Conservation (phyloP, 2,888 invertebrate genomes). For the Camptogramma bilineatum region DNA sequence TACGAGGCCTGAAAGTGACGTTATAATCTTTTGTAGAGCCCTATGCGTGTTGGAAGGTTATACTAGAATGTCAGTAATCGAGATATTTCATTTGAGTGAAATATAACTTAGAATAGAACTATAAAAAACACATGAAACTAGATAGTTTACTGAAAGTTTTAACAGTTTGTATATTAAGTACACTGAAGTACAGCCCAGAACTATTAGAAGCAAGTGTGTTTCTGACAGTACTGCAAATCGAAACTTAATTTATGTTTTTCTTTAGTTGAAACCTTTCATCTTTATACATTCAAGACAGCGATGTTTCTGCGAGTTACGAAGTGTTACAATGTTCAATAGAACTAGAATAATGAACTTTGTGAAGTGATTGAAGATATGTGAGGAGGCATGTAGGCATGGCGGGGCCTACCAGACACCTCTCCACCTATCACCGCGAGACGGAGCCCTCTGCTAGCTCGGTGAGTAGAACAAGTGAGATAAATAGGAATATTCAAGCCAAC, state of each 20-base stretch:
- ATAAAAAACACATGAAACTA: slow-evolving; percentile 27
- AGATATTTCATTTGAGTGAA: slow-evolving; percentile 18
- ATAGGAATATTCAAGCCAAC: background rate
- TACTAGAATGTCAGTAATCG: slow-evolving; percentile 5
- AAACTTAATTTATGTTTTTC: too few species aligned
- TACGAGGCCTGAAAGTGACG: slow-evolving; percentile 15
- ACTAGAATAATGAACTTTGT: slow-evolving; percentile 14
- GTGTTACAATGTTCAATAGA: slow-evolving; percentile 13
- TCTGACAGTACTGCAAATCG: too few species aligned
- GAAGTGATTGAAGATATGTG: slow-evolving; percentile 44
- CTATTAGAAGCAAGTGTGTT: too few species aligned
- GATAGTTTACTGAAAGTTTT: slow-evolving; percentile 18
- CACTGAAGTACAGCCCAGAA: background rate
- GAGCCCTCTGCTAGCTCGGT: slow-evolving; percentile 72
- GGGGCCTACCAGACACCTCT: slow-evolving; percentile 75
- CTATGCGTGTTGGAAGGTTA: slow-evolving; percentile 25
- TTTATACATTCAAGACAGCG: background rate
- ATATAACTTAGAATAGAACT: slow-evolving; percentile 21
- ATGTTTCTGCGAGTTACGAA: background rate
- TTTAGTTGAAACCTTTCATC: too few species aligned
- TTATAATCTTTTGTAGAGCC: background rate
- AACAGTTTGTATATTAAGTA: background rate
- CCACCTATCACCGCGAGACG: slow-evolving; percentile 74
- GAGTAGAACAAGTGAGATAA: slow-evolving; percentile 47
- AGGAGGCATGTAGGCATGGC: slow-evolving; percentile 68